phyloP scores from a whole-genome alignment of 2,888 invertebrate genomes.

The Protophormia terraenovae region DNA sequence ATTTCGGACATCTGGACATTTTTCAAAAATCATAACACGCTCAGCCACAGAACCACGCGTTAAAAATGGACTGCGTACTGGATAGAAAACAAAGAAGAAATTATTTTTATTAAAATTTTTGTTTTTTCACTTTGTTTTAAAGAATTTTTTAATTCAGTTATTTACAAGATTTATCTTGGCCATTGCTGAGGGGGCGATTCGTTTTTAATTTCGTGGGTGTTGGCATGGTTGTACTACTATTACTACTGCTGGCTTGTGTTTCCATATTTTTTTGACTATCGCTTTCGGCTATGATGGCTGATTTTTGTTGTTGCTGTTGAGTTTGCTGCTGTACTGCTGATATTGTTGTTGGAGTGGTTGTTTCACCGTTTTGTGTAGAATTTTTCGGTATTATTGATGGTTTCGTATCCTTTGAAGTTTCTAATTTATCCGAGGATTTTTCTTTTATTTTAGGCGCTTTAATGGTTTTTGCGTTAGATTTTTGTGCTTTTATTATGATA shows the following conservation, averaged over 20 bases:
- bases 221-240: slow-evolving; percentile 73
- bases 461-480: slow-evolving; percentile 13
- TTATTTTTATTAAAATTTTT: slow-evolving; percentile 8
- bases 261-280: slow-evolving; percentile 54
- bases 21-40: slow-evolving; percentile 93
- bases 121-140: slow-evolving; percentile 20
- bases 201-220: slow-evolving; percentile 81
- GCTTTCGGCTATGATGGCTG: slow-evolving; percentile 23
- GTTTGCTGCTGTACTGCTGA: slow-evolving; percentile 46
- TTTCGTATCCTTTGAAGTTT: slow-evolving; percentile 34
- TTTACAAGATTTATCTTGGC: slow-evolving; percentile 79
- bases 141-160: slow-evolving; percentile 21
- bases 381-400: slow-evolving; percentile 9
- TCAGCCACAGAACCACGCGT: slow-evolving; percentile 95
- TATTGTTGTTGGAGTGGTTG: slow-evolving; percentile 34
- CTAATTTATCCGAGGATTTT: slow-evolving; percentile 57
- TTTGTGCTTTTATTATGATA: slow-evolving; percentile 43
- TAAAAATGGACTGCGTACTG: slow-evolving; percentile 83
- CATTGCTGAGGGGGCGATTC: slow-evolving; percentile 82
- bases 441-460: slow-evolving; percentile 58
- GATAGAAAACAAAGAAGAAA: slow-evolving; percentile 51
- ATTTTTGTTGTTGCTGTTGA: slow-evolving; percentile 28
- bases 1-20: slow-evolving; percentile 88
- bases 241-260: slow-evolving; percentile 51
- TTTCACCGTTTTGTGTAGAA: slow-evolving; percentile 19